phyloP scores from a whole-genome alignment of 2,113 vertebrate genomes.

The Climacteris rufus region DNA sequence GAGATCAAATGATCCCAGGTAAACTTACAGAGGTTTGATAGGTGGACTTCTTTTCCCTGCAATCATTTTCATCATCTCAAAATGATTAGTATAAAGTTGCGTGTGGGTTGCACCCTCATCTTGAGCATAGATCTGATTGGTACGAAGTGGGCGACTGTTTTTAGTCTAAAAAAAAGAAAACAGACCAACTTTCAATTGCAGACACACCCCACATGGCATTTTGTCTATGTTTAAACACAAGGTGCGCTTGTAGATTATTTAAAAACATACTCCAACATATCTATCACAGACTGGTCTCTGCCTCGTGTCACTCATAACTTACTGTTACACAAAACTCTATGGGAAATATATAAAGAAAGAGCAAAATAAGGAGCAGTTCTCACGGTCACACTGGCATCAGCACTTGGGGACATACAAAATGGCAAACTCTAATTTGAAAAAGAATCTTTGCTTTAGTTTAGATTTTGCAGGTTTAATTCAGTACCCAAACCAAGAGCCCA shows the following conservation, averaged over 20 bases:
- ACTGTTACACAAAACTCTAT: constrained; percentile 60
- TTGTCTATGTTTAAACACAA: constrained; percentile 10
- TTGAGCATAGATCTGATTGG: constrained; percentile 91
- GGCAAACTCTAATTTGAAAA: constrained; percentile 57
- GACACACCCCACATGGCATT: background rate
- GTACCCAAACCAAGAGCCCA: constrained; percentile 48
- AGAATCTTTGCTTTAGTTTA: constrained; percentile 61
- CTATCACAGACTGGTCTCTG: constrained; percentile 60
- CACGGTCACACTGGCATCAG: constrained; percentile 57
- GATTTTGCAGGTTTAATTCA: constrained; percentile 54
- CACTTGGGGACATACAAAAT: constrained; percentile 53
- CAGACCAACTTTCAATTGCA: background rate
- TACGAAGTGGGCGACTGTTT: constrained; percentile 89
- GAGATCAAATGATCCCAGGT: background rate
- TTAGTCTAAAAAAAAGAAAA: constrained; percentile 77
- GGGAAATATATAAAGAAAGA: constrained; percentile 51
- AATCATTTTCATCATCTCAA: constrained; percentile 91
- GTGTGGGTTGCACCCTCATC: constrained; percentile 89
- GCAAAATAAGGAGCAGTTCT: constrained; percentile 54
- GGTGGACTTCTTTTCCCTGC: constrained; percentile 90
- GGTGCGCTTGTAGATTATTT: constrained; percentile 31
- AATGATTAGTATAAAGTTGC: constrained; percentile 88
- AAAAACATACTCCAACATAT: constrained; percentile 45
- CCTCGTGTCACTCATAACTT: constrained; percentile 50
- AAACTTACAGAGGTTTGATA: constrained; percentile 87